phyloP scores from a whole-genome alignment of 64 coral and sea anemone genomes.

The Pocillopora verrucosa region DNA sequence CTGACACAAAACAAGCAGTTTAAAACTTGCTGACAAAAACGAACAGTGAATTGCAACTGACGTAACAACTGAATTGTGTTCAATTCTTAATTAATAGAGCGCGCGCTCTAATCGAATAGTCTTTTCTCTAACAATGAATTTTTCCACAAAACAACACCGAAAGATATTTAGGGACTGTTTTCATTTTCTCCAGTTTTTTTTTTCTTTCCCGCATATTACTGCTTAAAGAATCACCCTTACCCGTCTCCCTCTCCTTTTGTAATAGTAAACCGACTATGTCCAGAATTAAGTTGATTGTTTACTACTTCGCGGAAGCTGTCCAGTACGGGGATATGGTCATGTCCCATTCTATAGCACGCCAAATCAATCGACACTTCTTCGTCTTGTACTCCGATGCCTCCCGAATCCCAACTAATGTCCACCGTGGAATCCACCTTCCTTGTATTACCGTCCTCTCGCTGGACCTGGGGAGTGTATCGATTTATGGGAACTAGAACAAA shows the following conservation, averaged over 20 bases:
- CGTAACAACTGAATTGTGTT: background rate
- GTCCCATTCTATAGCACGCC: constrained; percentile 40
- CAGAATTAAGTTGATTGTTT: constrained; percentile 6
- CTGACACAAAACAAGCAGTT: background rate
- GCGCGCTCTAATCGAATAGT: no score
- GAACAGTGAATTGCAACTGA: background rate
- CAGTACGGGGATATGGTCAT: background rate
- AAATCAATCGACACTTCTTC: constrained; percentile 40
- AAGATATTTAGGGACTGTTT: no score
- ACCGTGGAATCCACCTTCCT: constrained; percentile 32
- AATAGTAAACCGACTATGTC: constrained; percentile 19
- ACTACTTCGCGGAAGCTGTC: constrained; percentile 28
- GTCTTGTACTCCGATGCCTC: background rate
- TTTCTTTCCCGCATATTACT: no score
- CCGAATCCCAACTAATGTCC: constrained; percentile 49
- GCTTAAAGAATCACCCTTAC: background rate
- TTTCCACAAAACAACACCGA: no score
- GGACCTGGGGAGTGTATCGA: constrained; percentile 10
- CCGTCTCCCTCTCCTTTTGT: constrained; percentile 45
- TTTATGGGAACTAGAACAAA: constrained; percentile 34
- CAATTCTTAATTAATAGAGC: background rate
- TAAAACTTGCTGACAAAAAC: background rate
- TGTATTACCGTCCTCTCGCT: background rate
- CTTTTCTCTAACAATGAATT: no score
- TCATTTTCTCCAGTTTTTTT: no score